Base-by-base conservation (phyloP, 2,888 invertebrate genomes). In the Diadromus collaris region DNA sequence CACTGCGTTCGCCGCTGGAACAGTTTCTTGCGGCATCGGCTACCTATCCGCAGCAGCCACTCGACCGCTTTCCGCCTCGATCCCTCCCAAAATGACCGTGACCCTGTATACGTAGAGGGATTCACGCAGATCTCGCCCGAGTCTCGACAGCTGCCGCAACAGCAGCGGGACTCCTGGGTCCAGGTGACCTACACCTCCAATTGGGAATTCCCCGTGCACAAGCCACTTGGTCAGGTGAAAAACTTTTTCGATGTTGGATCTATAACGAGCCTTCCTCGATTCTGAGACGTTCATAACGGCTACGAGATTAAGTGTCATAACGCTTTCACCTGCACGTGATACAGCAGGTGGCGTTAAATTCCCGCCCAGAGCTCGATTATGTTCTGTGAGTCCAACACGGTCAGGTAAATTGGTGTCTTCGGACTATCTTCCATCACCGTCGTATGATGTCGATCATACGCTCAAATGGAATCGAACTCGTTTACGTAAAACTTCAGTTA, bases 281-380 rank as follows among this genome's bases (percentile, higher is more conserved):
- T 29, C 60, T 27, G 16, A 24, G 10, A 24, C 41, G 61, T 71
- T 27, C 34, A 72, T 61, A 13, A 4, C 34, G 60, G 41, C 41
- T 21, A 19, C 58, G 21, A 65, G 60, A 74, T 67, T 58, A 65
- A 65, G 32, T 44, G 58, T 67, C 54, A 10, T 27, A 19, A 64
- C 44, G 38, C 3, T 32, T 56, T 65, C 70, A 71, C 76, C 76
- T 76, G 70, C 60, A 10, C 48, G 19, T 65, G 16, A 38, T 70
- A 32, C n/a, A 41, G 60, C 71, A 61, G 76, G 67, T 67, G 65
- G 56, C n/a, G n/a, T 61, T 29, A 32, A 51, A 61, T 71, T 67
- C 44, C 51, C 60, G 24, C n/a, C 21, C 7, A 60, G 61, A 65
- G 29, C 38, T 34, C 29, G 16, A 51, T 65, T 65, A 21, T 32